Conservation (phyloP, 2,797 vertebrate genomes). For the Pangasius sanitwongsei region DNA sequence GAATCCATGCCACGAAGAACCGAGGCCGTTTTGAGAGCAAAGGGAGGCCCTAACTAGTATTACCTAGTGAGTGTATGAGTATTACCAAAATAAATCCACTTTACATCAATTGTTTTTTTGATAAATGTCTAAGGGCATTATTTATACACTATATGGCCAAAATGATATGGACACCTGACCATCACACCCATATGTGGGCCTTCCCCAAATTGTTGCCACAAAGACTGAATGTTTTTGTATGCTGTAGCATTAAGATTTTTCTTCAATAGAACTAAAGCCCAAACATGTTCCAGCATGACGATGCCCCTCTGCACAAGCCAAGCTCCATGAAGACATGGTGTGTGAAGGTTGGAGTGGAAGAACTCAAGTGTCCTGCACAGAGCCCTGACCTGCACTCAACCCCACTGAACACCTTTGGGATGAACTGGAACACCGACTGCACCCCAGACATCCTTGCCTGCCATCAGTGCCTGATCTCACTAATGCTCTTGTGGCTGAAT, state of each 20-base stretch:
- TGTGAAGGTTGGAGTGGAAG: no score
- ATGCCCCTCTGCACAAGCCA: no score
- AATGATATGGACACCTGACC: background rate
- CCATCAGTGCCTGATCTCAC: no score
- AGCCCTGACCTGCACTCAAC: no score
- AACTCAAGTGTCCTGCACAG: no score
- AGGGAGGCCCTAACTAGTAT: background rate
- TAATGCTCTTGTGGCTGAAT: background rate
- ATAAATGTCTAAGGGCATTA: background rate
- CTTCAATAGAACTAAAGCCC: no score
- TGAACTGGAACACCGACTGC: no score
- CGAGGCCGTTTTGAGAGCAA: background rate
- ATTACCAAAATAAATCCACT: background rate
- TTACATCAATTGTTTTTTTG: background rate
- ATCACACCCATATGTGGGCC: background rate
- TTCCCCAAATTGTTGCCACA: background rate
- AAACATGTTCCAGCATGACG: no score
- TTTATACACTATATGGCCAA: background rate
- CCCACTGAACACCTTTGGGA: no score
- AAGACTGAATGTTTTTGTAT: background rate
- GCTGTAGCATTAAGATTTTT: no score
- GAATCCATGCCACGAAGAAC: background rate
- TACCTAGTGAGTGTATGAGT: background rate
- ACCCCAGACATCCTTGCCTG: no score
- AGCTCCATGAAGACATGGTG: no score